These are phyloP conservation scores for Ichneumon xanthorius DNA, from an alignment of 2,888 invertebrate genomes.

Conservation along the genomic window DNA sequence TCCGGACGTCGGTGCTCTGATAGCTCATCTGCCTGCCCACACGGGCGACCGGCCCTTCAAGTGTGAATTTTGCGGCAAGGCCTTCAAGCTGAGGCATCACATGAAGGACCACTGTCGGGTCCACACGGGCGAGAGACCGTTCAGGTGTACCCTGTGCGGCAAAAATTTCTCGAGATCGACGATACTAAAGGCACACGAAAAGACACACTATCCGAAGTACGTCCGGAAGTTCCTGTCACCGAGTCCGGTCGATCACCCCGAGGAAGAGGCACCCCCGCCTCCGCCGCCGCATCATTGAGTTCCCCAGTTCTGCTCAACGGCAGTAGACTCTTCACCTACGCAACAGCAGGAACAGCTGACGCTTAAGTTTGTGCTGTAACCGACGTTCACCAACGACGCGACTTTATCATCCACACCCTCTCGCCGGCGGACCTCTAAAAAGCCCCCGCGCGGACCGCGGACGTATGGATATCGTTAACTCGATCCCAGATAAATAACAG, in stretches of 20 bases:
- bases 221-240: constrained; percentile 95
- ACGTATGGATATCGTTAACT: constrained; percentile 20
- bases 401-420: constrained; percentile 10
- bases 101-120: constrained; percentile 98
- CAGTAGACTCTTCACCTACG: background rate
- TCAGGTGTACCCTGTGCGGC: constrained; percentile 95
- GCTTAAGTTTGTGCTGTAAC: constrained; percentile 25
- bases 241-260: constrained; percentile 93
- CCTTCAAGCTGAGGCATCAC: constrained; percentile 96
- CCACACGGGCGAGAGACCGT: constrained; percentile 96
- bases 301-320: constrained; percentile 51
- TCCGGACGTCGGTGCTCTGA: constrained; percentile 95
- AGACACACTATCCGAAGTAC: constrained; percentile 96
- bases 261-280: constrained; percentile 87
- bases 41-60: constrained; percentile 96
- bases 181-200: constrained; percentile 96
- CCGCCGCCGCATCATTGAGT: constrained; percentile 81
- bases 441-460: constrained; percentile 1
- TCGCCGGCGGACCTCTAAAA: background rate
- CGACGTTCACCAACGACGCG: constrained; percentile 8
- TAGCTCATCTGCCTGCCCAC: constrained; percentile 95
- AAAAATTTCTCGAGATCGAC: constrained; percentile 96
- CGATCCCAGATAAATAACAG: constrained; percentile 29
- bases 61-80: constrained; percentile 97
- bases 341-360: constrained; percentile 28